These are phyloP conservation scores for Mesochorus sp. DNA, from an alignment of 2,888 invertebrate genomes.

Conservation along the genomic window DNA sequence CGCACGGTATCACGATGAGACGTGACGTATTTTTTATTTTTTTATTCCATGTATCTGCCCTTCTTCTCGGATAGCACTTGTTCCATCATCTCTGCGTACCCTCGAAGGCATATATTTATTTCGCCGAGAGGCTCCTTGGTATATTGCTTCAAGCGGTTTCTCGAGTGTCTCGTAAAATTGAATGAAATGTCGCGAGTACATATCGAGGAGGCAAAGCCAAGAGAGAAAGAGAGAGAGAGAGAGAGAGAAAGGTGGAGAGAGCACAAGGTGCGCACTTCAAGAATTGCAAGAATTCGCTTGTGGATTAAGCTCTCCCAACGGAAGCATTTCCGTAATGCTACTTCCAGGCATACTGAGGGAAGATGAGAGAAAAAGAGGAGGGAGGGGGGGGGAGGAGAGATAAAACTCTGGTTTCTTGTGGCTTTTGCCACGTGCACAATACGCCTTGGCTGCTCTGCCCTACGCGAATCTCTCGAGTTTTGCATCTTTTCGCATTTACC, in stretches of 20 bases:
- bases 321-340: constrained; percentile 56
- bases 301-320: constrained; percentile 56
- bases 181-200: constrained; percentile 54
- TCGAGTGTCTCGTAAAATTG: constrained; percentile 56
- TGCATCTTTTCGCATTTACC: constrained; percentile 46
- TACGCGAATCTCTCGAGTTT: constrained; percentile 51
- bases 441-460: constrained; percentile 36
- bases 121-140: background rate
- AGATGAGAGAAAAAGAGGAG: background rate
- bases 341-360: constrained; percentile 19
- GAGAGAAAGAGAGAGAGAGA: constrained; percentile 9
- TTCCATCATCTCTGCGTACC: constrained; percentile 27
- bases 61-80: constrained; percentile 2
- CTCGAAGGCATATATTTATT: constrained; percentile 34
- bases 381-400: background rate
- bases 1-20: too few species aligned
- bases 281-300: constrained; percentile 37
- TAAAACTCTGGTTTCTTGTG: constrained; percentile 9
- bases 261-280: constrained; percentile 32
- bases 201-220: constrained; percentile 24
- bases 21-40: background rate
- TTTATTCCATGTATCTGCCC: background rate
- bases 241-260: constrained; percentile 14
- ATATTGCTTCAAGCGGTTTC: constrained; percentile 46
- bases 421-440: constrained; percentile 42